A percentile compares a stretch with the other conserved stretches of the same genome.
phyloP scores from a whole-genome alignment of 2,113 vertebrate species.

The Meriones unguiculatus region DNA sequence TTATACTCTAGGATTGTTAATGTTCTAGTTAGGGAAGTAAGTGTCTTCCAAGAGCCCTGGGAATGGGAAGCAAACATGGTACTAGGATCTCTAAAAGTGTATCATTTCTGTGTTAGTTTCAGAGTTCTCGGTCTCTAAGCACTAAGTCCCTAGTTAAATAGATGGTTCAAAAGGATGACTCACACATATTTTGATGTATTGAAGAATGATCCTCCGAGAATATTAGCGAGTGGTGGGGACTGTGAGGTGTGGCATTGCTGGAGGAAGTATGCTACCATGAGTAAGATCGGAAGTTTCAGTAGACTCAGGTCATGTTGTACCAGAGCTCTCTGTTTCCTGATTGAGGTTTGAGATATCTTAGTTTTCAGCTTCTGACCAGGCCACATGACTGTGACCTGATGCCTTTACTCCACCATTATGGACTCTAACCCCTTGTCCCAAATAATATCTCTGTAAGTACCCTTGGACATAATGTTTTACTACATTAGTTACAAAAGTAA shows the following conservation, averaged over 20 bases:
- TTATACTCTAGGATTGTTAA: background rate
- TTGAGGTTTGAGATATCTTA: background rate
- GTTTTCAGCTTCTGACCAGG: background rate
- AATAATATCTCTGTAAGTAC: background rate
- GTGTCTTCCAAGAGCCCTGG: background rate
- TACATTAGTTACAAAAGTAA: background rate
- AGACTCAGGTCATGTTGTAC: background rate
- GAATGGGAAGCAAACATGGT: too few relatives aligned
- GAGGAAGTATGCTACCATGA: background rate
- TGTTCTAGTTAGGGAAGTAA: background rate
- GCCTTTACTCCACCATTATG: background rate
- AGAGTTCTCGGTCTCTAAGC: background rate
- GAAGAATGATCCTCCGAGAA: background rate
- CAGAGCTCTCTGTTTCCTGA: background rate
- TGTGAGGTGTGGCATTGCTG: background rate
- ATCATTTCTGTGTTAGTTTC: background rate
- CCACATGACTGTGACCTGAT: background rate
- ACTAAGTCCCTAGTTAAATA: background rate
- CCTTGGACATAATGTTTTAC: background rate
- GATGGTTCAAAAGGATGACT: background rate
- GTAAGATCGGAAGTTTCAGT: background rate
- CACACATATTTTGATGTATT: background rate
- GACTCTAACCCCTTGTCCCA: background rate
- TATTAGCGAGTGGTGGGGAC: background rate
- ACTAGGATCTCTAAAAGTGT: background rate